Base-by-base conservation (phyloP, 2,888 invertebrate species). In the Melikaiella ostensackeni region DNA sequence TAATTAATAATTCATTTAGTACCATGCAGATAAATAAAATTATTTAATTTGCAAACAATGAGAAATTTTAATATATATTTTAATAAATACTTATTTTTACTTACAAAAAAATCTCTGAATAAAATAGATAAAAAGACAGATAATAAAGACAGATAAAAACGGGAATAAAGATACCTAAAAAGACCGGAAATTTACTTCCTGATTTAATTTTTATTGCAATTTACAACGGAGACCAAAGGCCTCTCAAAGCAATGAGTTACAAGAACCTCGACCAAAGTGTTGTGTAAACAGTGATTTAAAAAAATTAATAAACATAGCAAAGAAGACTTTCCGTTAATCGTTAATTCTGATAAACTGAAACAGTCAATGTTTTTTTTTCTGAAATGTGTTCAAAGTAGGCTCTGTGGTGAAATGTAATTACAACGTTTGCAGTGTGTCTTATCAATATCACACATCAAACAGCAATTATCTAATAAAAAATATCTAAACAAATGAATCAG, bases 111-210 rank as follows among this genome's bases (percentile, higher is more conserved):
- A 8, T 19, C 3, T 42, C 8, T 27, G 16, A 66, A 24, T 63
- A 46, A 66, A 66, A 61, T 38, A 27, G 38, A 42, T 13, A 27
- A 33, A 21, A 9, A 33, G 19, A 33, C 4, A 61, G 21, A 35
- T n/a, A 38, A 62, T 33, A 38, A 61, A 38, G 3, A 4, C 4
- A 38, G 38, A 38, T 38, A 13, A 13, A 38, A 13, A 38, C 16
- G 16, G 42, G 16, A 42, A 42, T 42, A 42, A 42, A 42, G 16
- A 5, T 42, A 42, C 16, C 42, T 16, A 16, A 75, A 63, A 75
- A 63, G 11, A 63, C 38, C 46, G 61, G 74, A 74, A 35, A 61
- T 35, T 59, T 24, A 50, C 50, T 46, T 50, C 70, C 70, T 70
- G 70, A 6, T 30, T 8, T 5, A 70, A 33, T 70, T 50, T 62